Conservation (phyloP, 2,888 invertebrate species). For the Drosophila anomalipes region DNA sequence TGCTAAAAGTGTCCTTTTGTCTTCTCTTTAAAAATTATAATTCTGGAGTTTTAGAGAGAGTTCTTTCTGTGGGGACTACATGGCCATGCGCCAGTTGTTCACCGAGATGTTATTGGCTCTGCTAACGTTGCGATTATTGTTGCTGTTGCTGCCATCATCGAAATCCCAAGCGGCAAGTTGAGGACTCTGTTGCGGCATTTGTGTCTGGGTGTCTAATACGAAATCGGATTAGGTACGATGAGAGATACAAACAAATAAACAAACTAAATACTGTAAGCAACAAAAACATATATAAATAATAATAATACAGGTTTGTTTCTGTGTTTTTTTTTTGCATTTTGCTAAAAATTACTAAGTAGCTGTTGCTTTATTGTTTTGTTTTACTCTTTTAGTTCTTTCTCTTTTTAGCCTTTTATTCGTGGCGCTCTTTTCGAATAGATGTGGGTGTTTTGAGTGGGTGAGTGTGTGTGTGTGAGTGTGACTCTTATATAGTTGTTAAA, state of each 20-base stretch:
- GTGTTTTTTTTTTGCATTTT: slow-evolving; percentile 63
- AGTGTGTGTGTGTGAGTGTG: slow-evolving; percentile 14
- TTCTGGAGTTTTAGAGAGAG: slow-evolving; percentile 6
- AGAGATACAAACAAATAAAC: not conserved
- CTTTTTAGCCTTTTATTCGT: slow-evolving; percentile 56
- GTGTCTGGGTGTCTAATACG: slow-evolving; percentile 42
- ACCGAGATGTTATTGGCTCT: slow-evolving; percentile 51
- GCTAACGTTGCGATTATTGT: slow-evolving; percentile 45
- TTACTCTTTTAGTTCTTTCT: slow-evolving; percentile 46
- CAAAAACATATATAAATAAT: slow-evolving; percentile 16
- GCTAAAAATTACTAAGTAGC: slow-evolving; percentile 80
- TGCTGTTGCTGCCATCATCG: slow-evolving; percentile 52
- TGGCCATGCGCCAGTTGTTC: slow-evolving; percentile 58
- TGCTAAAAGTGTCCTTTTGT: not conserved
- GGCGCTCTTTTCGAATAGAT: slow-evolving; percentile 26
- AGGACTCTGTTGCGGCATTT: slow-evolving; percentile 42
- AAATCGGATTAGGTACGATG: slow-evolving; percentile 11
- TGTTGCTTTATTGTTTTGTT: slow-evolving; percentile 72
- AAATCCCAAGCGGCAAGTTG: slow-evolving; percentile 52
- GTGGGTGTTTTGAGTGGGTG: slow-evolving; percentile 5
- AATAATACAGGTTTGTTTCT: slow-evolving; percentile 17
- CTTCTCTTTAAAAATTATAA: not conserved
- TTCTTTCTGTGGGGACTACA: slow-evolving; percentile 27
- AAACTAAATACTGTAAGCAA: slow-evolving; percentile 13
- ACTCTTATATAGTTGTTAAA: slow-evolving; percentile 51